Evolutionary conservation across 2,113 vertebrate species (phyloP).

Genomic region (Zosterops hypoxanthus): DNA sequence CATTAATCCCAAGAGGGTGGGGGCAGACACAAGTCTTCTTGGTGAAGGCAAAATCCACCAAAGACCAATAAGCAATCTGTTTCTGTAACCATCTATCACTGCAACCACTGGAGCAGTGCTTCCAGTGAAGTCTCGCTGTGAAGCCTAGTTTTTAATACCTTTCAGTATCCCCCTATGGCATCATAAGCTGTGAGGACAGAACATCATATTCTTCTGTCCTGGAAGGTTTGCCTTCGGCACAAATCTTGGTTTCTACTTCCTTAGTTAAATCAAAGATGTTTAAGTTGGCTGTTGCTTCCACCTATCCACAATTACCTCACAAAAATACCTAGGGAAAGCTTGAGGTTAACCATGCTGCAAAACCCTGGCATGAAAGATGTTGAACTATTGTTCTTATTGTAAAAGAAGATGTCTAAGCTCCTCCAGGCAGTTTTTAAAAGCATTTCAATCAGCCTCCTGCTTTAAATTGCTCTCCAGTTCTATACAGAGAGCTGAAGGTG

Average conservation of each 20-base stretch:
- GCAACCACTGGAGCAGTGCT: background rate
- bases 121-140: background rate
- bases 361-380: background rate
- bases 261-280: background rate
- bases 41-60: background rate
- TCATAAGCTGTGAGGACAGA: background rate
- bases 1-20: background rate
- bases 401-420: background rate
- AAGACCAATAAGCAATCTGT: background rate
- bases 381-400: background rate
- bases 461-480: background rate
- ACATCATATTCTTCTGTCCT: background rate
- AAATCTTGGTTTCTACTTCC: background rate
- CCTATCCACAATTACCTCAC: accelerated
- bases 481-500: background rate
- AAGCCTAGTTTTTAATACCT: background rate
- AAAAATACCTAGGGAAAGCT: background rate
- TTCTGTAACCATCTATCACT: background rate
- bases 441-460: background rate
- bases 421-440: background rate
- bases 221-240: background rate
- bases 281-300: background rate
- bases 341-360: background rate
- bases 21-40: background rate
- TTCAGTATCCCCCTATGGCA: background rate